Base-by-base conservation (phyloP, 2,113 vertebrate species). In the Egretta garzetta region DNA sequence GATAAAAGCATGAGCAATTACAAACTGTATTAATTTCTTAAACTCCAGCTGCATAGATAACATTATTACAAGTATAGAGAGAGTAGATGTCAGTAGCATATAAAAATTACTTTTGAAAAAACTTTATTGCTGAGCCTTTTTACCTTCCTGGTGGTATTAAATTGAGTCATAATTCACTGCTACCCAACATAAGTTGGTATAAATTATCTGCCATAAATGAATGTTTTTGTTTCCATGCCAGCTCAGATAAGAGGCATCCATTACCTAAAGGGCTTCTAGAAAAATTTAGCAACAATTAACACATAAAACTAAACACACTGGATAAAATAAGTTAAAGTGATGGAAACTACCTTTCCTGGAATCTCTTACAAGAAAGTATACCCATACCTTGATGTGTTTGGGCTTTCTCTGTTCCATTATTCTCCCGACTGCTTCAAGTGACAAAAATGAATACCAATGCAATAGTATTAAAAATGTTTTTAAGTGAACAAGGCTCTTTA, bases 141-240 rank as follows among this genome's bases (percentile, higher is more conserved):
- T 86, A n/a, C 74, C 26, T 72, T 75, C 49, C 53, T 4, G 1
- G 22, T 64, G 47, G 17, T 79, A 74, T 56, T 84, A n/a, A 88
- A 91, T 56, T 87, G 83, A 91, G 62, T 76, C 80, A 80, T 90
- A 89, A 87, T 79, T 89, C 73, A 56, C 73, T 89, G 71, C 73
- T 87, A 58, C 62, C 70, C 70, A 91, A 87, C 83, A 35, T 33
- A 72, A 56, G 13, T 73, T 56, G 59, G 35, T 62, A 68, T 22
- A 64, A 92, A 77, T 63, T 53, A 71, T 53, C 55, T 72, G 56
- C 41, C 68, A 77, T 63, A 95, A 80, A 82, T 71, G 8, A 92
- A 56, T 37, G n/a, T 21, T 67, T 86, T 60, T 81, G 28, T 63
- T 93, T 87, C 63, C 70, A 63, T 93, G 41, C 22, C 45, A 89